phyloP scores from a whole-genome alignment of 2,113 vertebrate species.

The Dolichotis patagonum region DNA sequence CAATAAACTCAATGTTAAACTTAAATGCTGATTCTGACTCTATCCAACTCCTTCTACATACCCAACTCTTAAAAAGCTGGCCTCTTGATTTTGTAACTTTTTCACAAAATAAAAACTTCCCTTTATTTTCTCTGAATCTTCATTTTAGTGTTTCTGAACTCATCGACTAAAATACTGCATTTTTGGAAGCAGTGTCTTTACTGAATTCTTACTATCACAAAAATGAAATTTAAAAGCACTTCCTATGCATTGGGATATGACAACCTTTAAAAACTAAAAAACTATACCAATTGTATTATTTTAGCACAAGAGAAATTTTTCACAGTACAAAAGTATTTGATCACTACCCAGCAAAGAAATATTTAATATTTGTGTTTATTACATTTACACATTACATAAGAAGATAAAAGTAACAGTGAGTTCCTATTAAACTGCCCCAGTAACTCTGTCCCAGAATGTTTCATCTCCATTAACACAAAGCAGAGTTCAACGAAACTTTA shows the following conservation, averaged over 20 bases:
- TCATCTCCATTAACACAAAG: not conserved
- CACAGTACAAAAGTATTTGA: conserved; percentile 6
- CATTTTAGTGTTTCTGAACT: conserved; percentile 13
- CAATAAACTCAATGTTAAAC: not conserved
- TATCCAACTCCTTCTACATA: not conserved
- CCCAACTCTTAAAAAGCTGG: not conserved
- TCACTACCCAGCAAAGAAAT: not conserved
- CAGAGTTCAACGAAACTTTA: not conserved
- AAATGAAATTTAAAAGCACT: conserved; percentile 38
- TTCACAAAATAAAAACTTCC: not conserved
- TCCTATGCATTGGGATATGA: not conserved
- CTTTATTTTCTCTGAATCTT: not conserved
- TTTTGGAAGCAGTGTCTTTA: not conserved
- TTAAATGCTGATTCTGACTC: conserved; percentile 27
- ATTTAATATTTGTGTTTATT: not conserved
- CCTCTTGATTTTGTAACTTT: not conserved
- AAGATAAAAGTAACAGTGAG: not conserved
- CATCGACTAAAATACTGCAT: not conserved
- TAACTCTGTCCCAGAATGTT: not conserved
- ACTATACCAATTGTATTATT: not conserved
- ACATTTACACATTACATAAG: conserved; percentile 24
- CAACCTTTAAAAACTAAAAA: not conserved
- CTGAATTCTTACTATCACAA: conserved; percentile 38
- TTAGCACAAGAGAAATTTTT: conserved; percentile 30
- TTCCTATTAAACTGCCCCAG: conserved; percentile 41